A percentile compares a stretch with the other conserved stretches of the same genome.
Conservation (phyloP, 37 sponge, comb jelly and placozoan species). For the Haliclona indistincta region DNA sequence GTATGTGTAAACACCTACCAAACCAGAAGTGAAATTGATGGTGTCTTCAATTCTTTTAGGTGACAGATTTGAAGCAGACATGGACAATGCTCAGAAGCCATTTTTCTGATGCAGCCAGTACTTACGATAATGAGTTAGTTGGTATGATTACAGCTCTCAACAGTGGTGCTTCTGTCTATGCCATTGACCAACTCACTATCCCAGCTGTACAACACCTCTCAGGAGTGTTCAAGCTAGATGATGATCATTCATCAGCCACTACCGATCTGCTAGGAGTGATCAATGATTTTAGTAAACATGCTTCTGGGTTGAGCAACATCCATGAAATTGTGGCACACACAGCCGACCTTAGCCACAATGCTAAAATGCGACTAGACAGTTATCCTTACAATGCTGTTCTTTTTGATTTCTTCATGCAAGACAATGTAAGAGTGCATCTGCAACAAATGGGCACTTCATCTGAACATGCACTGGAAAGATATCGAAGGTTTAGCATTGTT, state of each 20-base stretch:
- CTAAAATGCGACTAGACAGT: constrained; percentile 31
- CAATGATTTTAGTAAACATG: constrained; percentile 32
- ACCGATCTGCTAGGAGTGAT: constrained; percentile 22
- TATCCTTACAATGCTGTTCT: constrained; percentile 36
- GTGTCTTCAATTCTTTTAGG: constrained; percentile 13
- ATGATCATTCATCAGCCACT: not conserved
- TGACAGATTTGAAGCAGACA: constrained; percentile 35
- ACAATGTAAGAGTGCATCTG: constrained; percentile 42
- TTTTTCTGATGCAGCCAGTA: constrained; percentile 18
- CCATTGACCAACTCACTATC: constrained; percentile 43
- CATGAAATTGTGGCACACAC: constrained; percentile 37
- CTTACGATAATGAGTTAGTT: constrained; percentile 47
- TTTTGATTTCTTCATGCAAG: constrained; percentile 72
- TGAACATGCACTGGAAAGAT: constrained; percentile 54
- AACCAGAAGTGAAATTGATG: not conserved
- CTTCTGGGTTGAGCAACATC: constrained; percentile 22
- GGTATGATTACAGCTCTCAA: constrained; percentile 30
- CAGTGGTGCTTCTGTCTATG: constrained; percentile 34
- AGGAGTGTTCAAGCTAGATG: constrained; percentile 40
- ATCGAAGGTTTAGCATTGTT: constrained; percentile 46
- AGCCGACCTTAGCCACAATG: constrained; percentile 46
- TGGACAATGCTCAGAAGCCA: constrained; percentile 46
- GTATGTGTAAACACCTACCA: constrained; percentile 16
- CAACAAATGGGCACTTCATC: constrained; percentile 37
- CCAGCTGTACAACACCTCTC: constrained; percentile 74